phyloP scores from a whole-genome alignment of 1,140 invertebrate genomes.

The Lepidurus apus region DNA sequence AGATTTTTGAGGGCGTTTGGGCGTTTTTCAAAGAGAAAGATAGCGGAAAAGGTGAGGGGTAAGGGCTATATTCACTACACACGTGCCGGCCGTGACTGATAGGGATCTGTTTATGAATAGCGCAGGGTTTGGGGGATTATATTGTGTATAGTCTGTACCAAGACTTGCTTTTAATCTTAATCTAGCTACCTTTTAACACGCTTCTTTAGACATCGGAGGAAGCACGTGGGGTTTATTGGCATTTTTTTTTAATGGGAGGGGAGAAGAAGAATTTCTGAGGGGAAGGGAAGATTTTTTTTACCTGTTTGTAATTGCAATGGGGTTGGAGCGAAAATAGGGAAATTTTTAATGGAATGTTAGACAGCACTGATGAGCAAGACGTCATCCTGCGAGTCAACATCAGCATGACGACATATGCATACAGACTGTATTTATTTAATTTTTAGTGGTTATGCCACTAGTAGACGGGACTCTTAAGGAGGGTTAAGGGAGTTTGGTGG shows the following conservation, averaged over 20 bases:
- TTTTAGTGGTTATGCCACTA: constrained; percentile 7
- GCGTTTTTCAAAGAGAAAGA: neutral
- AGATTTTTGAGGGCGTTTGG: neutral
- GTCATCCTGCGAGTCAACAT: neutral
- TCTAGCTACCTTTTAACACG: constrained; percentile 21
- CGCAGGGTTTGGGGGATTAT: neutral
- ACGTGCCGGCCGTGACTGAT: constrained; percentile 16
- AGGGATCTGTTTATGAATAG: constrained; percentile 22
- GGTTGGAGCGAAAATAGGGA: neutral
- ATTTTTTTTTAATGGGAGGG: neutral
- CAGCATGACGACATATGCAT: neutral
- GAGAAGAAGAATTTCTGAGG: neutral
- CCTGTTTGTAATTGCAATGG: neutral
- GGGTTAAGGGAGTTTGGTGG: no score
- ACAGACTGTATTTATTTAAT: neutral
- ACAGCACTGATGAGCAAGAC: neutral
- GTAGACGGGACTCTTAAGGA: no score
- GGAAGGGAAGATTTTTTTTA: neutral
- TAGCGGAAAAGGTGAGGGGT: neutral
- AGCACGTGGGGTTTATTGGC: neutral
- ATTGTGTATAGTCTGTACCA: neutral
- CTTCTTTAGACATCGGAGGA: neutral
- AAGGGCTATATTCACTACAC: neutral
- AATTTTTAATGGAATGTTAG: constrained; percentile 14
- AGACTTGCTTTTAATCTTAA: constrained; percentile 1